Percentiles rank a stretch among this genome's conserved stretches.
Evolutionary conservation across 2,797 vertebrate genomes (phyloP).

Genomic region (Melanotaenia nigrans): DNA sequence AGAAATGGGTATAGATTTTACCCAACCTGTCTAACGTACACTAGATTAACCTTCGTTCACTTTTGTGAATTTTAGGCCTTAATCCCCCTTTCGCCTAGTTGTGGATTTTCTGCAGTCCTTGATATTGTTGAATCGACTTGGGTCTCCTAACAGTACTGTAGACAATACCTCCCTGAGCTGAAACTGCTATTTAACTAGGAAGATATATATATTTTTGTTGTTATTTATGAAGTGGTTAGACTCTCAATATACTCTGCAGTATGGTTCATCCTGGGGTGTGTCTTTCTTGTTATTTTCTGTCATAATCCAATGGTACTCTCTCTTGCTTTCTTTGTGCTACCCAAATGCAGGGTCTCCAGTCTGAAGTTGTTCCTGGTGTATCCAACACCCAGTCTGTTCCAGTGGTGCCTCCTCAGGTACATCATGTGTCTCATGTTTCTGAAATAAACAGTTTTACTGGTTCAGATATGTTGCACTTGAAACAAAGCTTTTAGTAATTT

Average conservation of each 20-base stretch:
- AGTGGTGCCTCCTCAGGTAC: constrained; percentile 85
- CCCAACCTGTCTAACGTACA: not conserved
- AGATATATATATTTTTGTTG: not conserved
- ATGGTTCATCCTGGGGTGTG: not conserved
- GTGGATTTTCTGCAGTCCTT: not conserved
- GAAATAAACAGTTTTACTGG: constrained; percentile 10
- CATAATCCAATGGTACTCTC: not conserved
- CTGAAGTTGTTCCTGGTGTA: constrained; percentile 70
- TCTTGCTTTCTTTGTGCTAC: not conserved
- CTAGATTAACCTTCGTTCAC: not conserved
- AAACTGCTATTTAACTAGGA: not conserved
- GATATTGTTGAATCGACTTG: not conserved
- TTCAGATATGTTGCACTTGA: constrained; percentile 2
- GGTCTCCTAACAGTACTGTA: not conserved
- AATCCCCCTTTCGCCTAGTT: not conserved
- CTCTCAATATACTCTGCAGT: not conserved
- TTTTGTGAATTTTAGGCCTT: not conserved
- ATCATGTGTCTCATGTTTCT: not conserved
- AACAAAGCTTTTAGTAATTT: not conserved
- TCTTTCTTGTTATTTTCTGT: not conserved
- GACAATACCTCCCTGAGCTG: not conserved
- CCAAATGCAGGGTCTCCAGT: constrained; percentile 82
- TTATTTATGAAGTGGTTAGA: not conserved
- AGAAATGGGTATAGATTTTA: not conserved
- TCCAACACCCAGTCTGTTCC: constrained; percentile 79